Conservation (phyloP, 2,113 vertebrate genomes). For the Eleginops maclovinus region DNA sequence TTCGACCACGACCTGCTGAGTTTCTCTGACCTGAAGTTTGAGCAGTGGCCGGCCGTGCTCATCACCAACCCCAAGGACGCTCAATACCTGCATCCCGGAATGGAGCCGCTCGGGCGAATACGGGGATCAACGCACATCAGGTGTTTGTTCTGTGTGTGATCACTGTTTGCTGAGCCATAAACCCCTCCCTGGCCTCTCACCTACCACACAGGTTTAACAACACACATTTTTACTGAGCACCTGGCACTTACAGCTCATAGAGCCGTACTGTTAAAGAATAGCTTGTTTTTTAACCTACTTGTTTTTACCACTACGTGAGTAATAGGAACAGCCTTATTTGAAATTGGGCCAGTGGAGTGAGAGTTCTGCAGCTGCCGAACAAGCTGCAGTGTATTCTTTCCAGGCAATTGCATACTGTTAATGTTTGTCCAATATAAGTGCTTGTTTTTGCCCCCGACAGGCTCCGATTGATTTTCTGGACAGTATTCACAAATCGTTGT, state of each 20-base stretch:
- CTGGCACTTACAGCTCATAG: background rate
- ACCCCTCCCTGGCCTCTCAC: background rate
- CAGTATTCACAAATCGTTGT: too few species aligned
- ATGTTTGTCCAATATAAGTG: too few species aligned
- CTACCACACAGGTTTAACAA: background rate
- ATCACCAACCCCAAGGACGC: constrained; percentile 97
- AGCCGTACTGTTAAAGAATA: background rate
- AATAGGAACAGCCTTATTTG: too few species aligned
- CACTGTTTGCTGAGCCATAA: background rate
- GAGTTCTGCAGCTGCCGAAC: too few species aligned
- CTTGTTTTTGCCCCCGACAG: too few species aligned
- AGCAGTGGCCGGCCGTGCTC: constrained; percentile 92
- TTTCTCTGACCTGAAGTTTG: constrained; percentile 92
- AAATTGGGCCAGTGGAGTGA: too few species aligned
- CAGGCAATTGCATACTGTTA: too few species aligned
- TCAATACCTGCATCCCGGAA: constrained; percentile 89
- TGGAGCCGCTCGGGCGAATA: constrained; percentile 91
- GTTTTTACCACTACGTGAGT: too few species aligned
- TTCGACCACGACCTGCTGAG: constrained; percentile 97
- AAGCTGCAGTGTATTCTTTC: too few species aligned
- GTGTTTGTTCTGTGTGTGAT: constrained; percentile 78
- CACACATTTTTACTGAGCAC: background rate
- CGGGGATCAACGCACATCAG: constrained; percentile 93
- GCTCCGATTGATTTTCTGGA: too few species aligned
- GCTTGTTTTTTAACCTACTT: too few species aligned